phyloP scores from a whole-genome alignment of 2,888 invertebrate genomes.

The Catocala nupta region DNA sequence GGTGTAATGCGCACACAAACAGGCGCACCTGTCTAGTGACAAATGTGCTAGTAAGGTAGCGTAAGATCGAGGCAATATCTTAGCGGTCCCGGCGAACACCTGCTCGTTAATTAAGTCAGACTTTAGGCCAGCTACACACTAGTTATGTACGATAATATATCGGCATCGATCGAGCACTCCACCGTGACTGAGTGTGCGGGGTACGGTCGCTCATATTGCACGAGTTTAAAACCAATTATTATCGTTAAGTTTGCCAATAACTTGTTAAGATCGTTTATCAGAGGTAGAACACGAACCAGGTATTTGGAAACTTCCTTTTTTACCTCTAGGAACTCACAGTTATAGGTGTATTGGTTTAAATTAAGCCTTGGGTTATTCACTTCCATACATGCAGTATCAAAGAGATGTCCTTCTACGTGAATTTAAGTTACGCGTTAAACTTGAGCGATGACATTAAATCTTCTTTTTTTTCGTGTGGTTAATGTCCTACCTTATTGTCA shows the following conservation, averaged over 20 bases:
- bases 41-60: constrained; percentile 28
- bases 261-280: background rate
- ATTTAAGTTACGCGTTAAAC: too few species aligned
- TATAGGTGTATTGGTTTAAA: too few species aligned
- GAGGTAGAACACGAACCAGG: too few species aligned
- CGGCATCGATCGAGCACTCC: constrained; percentile 10
- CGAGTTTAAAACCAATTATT: background rate
- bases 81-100: constrained; percentile 31
- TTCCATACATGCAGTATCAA: too few species aligned
- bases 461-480: too few species aligned
- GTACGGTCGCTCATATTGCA: background rate
- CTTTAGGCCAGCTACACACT: constrained; percentile 23
- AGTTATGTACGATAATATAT: constrained; percentile 18
- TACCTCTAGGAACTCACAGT: background rate
- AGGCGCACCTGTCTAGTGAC: constrained; percentile 18
- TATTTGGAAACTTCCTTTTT: background rate
- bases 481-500: too few species aligned
- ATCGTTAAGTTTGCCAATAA: background rate
- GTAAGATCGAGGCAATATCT: constrained; percentile 40
- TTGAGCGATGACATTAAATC: too few species aligned
- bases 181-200: constrained; percentile 6
- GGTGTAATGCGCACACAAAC: background rate
- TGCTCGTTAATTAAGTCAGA: constrained; percentile 41
- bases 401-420: too few species aligned
- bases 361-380: too few species aligned